Evolutionary conservation across 1,140 invertebrate genomes (phyloP), one percentile per base, ranked within the genome.

Genomic region (Acyrthosiphon pisum): DNA sequence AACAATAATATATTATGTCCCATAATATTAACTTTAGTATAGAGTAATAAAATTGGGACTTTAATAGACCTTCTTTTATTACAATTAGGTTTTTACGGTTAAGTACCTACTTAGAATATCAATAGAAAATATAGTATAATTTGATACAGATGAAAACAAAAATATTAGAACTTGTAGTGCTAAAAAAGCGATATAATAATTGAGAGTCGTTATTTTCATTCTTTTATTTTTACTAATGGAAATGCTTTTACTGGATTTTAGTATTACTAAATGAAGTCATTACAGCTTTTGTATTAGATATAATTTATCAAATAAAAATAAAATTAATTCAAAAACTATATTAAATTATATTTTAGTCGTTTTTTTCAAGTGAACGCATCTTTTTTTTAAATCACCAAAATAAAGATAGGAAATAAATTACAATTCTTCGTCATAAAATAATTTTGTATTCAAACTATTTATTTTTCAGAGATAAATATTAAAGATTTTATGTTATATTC

Each of bases 301-400:
- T 76, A n/a, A 76, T 76, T 76, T 76, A 76, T n/a, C 4, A 76
- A n/a, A 76, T 76, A n/a, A n/a, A 76, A n/a, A n/a, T 76, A n/a
- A 76, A 76, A n/a, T 68, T 6, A 68, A 68, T 68, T 68, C 60
- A 60, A 68, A 76, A 18, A 18, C n/a, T 76, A 14, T 76, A 6
- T 76, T n/a, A 18, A 76, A 76, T 76, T n/a, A 76, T 6, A n/a
- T n/a, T 76, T 76, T 35, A 23, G 14, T 76, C n/a, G 30, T 76
- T n/a, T 18, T 76, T n/a, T n/a, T 76, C n/a, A 68, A 68, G 30
- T 68, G 30, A 68, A 68, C 11, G 30, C 60, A 14, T 30, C 3
- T n/a, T 68, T 68, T 68, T 14, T 30, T 11, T 11, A n/a, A n/a
- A 76, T 18, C 14, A 30, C 4, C 9, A n/a, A 76, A 35, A 76